phyloP scores from a whole-genome alignment of 2,888 invertebrate genomes.

The Orchestes rusci region DNA sequence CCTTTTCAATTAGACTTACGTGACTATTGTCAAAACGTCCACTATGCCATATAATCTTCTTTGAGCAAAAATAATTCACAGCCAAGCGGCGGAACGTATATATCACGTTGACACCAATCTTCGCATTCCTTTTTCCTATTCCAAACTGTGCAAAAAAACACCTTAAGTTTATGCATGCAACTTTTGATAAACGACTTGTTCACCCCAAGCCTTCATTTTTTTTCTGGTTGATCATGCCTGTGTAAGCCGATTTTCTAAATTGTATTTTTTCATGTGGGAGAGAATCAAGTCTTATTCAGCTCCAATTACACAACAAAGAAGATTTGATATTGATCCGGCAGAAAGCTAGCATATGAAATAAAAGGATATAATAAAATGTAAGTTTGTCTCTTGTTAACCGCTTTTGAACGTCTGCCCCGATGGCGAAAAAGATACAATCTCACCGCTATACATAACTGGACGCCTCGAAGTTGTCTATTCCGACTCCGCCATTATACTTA shows the following conservation, averaged over 20 bases:
- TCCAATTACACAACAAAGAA: no score
- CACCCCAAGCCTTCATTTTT: no score
- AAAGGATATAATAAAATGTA: slow-evolving; percentile 15
- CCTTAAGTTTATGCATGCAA: slow-evolving; percentile 10
- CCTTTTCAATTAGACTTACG: no score
- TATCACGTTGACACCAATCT: slow-evolving; percentile 13
- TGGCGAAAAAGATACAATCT: slow-evolving; percentile 20
- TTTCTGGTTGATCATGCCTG: no score
- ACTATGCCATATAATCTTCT: slow-evolving; percentile 16
- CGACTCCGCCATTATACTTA: slow-evolving; percentile 20
- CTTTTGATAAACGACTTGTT: slow-evolving; percentile 8
- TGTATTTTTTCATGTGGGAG: no score
- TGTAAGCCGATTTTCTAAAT: no score
- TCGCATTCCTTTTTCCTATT: slow-evolving; percentile 8
- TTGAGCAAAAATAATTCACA: neutral
- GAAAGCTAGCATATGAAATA: no score
- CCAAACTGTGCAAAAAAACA: slow-evolving; percentile 5
- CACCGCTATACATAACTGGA: slow-evolving; percentile 25
- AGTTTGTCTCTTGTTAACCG: slow-evolving; percentile 22
- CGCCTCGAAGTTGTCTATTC: slow-evolving; percentile 24
- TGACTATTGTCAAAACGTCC: no score
- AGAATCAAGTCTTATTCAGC: no score
- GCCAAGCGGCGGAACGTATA: slow-evolving; percentile 4
- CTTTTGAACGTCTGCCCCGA: slow-evolving; percentile 21
- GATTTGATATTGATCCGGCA: no score